phyloP scores from a whole-genome alignment of 2,888 invertebrate species.

The Alsophila aescularia region DNA sequence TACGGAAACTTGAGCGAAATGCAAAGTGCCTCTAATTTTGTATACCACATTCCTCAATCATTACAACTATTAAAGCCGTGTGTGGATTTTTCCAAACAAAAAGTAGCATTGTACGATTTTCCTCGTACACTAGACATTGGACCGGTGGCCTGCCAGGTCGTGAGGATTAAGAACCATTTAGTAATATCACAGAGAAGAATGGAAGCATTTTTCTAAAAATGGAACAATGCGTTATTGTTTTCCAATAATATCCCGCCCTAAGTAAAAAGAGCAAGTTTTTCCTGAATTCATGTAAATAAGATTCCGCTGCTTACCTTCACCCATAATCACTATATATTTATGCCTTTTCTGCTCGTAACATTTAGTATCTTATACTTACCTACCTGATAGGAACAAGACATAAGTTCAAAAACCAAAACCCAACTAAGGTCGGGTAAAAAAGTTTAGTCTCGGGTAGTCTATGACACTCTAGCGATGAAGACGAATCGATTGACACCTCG shows the following conservation, averaged over 20 bases:
- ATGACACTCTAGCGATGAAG: no score
- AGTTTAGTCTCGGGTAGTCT: no score
- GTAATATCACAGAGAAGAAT: constrained; percentile 50
- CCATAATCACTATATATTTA: no score
- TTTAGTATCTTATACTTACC: no score
- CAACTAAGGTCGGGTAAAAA: no score
- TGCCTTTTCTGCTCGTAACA: no score
- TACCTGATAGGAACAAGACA: no score
- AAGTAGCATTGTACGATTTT: constrained; percentile 43
- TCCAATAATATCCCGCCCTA: neutral
- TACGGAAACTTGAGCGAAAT: constrained; percentile 64
- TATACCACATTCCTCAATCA: constrained; percentile 31
- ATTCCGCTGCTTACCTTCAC: no score
- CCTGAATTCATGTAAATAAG: no score
- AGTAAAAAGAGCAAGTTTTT: neutral
- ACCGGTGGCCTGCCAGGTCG: constrained; percentile 39
- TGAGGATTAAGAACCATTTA: constrained; percentile 54
- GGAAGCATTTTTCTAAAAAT: constrained; percentile 9
- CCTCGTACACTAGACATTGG: constrained; percentile 77
- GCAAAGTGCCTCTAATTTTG: constrained; percentile 60
- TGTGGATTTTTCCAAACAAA: constrained; percentile 38
- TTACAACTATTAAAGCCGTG: constrained; percentile 12
- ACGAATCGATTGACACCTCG: no score
- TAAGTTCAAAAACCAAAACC: no score
- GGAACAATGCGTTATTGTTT: constrained; percentile 17